Percentiles rank a stretch among this genome's conserved stretches.
Conservation (phyloP, 2,888 invertebrate genomes). For the Drosophila borborema region DNA sequence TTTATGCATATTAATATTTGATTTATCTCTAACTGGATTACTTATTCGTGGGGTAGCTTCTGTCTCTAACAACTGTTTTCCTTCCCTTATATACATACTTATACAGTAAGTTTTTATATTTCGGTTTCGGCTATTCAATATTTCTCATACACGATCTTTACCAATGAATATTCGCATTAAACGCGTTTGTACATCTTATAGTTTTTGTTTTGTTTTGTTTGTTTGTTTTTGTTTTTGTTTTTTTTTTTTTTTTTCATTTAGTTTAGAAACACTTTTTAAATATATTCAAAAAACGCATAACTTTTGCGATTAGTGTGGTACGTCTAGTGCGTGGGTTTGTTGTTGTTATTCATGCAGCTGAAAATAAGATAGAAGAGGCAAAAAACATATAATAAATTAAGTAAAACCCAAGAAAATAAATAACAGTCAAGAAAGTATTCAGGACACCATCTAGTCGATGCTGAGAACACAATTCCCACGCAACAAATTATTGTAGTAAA, state of each 20-base stretch:
- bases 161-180: constrained; percentile 25
- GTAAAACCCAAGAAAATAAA: constrained; percentile 25
- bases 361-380: constrained; percentile 76
- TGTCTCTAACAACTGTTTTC: constrained; percentile 21
- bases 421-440: constrained; percentile 4
- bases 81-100: constrained; percentile 36
- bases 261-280: constrained; percentile 84
- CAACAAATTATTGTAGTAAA: constrained; percentile 12
- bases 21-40: constrained; percentile 28
- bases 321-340: constrained; percentile 83
- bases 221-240: neutral
- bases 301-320: constrained; percentile 82
- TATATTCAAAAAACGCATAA: constrained; percentile 82
- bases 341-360: constrained; percentile 85
- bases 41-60: constrained; percentile 40
- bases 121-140: constrained; percentile 11
- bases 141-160: constrained; percentile 28
- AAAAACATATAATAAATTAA: constrained; percentile 55
- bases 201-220: neutral
- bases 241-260: constrained; percentile 19
- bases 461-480: constrained; percentile 2
- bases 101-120: constrained; percentile 27
- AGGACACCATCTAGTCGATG: neutral
- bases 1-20: constrained; percentile 32
- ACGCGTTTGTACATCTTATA: constrained; percentile 41